These are phyloP conservation scores for Autographa gamma DNA, from an alignment of 2,888 invertebrate species.

Conservation along the genomic window DNA sequence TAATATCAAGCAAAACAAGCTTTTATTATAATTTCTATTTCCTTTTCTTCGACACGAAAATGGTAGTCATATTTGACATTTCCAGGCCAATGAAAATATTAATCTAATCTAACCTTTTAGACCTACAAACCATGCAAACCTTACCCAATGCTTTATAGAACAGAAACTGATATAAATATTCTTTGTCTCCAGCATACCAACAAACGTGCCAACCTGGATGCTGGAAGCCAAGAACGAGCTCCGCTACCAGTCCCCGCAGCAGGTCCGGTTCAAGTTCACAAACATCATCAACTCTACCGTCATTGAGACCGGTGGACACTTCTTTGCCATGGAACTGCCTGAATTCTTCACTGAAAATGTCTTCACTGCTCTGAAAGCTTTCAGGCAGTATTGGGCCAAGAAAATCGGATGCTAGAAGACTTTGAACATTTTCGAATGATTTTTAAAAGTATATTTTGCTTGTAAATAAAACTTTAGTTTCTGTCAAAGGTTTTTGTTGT, in stretches of 20 bases:
- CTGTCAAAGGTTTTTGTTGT: no score
- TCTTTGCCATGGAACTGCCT: conserved; percentile 30
- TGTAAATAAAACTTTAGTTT: background rate
- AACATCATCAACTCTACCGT: conserved; percentile 25
- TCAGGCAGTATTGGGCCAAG: conserved; percentile 12
- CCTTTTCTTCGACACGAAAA: no score
- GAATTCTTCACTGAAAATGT: conserved; percentile 16
- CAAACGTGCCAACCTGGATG: conserved; percentile 26
- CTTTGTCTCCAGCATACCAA: background rate
- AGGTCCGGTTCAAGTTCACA: conserved; percentile 24
- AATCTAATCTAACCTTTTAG: no score
- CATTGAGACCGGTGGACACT: conserved; percentile 27
- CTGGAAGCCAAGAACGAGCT: conserved; percentile 29
- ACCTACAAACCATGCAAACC: no score
- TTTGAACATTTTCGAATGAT: no score
- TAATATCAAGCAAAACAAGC: no score
- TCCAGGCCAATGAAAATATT: no score
- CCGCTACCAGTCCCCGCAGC: conserved; percentile 14
- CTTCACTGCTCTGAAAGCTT: conserved; percentile 9
- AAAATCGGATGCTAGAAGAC: background rate
- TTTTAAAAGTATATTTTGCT: no score
- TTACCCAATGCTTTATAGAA: no score
- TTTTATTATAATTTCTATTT: no score
- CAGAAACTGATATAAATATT: background rate
- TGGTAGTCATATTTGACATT: no score